Percentiles rank a stretch among this genome's conserved stretches.
Evolutionary conservation across 1,140 invertebrate genomes (phyloP).

Genomic region (Epicauta chinensis): DNA sequence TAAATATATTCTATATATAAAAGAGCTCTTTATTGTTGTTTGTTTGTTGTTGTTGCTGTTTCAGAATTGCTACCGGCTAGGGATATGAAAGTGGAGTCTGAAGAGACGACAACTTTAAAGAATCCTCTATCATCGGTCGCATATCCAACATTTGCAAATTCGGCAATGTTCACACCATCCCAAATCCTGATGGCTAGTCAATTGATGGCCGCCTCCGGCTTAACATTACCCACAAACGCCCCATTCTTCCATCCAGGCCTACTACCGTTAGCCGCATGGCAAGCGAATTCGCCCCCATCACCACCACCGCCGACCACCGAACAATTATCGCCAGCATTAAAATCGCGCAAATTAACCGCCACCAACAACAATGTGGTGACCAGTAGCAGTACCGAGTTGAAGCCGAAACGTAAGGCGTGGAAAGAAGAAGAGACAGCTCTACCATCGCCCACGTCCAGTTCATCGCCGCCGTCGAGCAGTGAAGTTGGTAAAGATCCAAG

Average conservation of each 20-base stretch:
- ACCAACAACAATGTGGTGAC: slow-evolving; percentile 46
- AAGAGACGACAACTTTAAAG: slow-evolving; percentile 29
- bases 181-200: slow-evolving; percentile 51
- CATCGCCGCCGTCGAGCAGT: slow-evolving; percentile 45
- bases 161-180: slow-evolving; percentile 47
- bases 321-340: slow-evolving; percentile 35
- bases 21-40: background rate
- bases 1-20: background rate
- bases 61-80: slow-evolving; percentile 25
- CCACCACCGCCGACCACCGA: slow-evolving; percentile 34
- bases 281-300: slow-evolving; percentile 39
- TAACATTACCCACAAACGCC: slow-evolving; percentile 44
- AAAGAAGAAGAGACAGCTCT: slow-evolving; percentile 39
- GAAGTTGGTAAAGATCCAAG: slow-evolving; percentile 47
- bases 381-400: slow-evolving; percentile 41
- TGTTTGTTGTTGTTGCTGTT: slow-evolving; percentile 16
- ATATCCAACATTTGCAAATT: slow-evolving; percentile 51
- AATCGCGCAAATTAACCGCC: slow-evolving; percentile 41
- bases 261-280: slow-evolving; percentile 37
- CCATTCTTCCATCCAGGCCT: slow-evolving; percentile 50
- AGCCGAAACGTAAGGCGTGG: slow-evolving; percentile 32
- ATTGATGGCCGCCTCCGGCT: slow-evolving; percentile 46
- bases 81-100: slow-evolving; percentile 33
- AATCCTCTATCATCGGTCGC: slow-evolving; percentile 29
- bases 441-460: slow-evolving; percentile 46